phyloP scores from a whole-genome alignment of 2,888 invertebrate species.

The Anodontia alba region DNA sequence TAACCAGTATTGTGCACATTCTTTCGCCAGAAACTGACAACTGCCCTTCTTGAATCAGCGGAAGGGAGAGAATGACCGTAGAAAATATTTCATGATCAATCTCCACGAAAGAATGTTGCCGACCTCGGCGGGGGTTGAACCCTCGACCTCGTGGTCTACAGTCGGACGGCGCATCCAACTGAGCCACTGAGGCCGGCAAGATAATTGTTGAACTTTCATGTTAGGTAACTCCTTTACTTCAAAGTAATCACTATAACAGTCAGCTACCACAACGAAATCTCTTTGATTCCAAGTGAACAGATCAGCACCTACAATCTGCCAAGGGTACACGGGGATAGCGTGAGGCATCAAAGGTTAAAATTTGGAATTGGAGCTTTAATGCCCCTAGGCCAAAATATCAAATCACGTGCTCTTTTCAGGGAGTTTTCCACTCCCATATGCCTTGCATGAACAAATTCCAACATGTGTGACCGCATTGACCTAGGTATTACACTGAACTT shows the following conservation, averaged over 20 bases:
- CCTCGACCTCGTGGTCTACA: too few species aligned
- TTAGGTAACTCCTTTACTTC: conserved; percentile 28
- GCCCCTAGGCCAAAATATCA: conserved; percentile 62
- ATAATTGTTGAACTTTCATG: conserved; percentile 20
- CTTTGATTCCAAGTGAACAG: conserved; percentile 46
- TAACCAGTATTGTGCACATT: too few species aligned
- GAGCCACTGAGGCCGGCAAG: too few species aligned
- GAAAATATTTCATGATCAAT: too few species aligned
- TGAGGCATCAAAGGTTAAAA: conserved; percentile 43
- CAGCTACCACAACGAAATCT: conserved; percentile 49
- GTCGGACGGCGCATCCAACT: too few species aligned
- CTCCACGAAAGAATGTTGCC: too few species aligned
- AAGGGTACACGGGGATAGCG: conserved; percentile 42
- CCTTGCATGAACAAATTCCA: conserved; percentile 50
- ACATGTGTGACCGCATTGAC: conserved; percentile 35
- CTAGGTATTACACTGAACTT: conserved; percentile 50
- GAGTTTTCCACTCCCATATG: conserved; percentile 62
- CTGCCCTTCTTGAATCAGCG: too few species aligned
- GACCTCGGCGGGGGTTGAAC: too few species aligned
- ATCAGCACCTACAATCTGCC: conserved; percentile 58
- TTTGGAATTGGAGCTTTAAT: conserved; percentile 43
- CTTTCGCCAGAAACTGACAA: too few species aligned
- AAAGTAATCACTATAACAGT: conserved; percentile 46
- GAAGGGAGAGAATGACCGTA: too few species aligned
- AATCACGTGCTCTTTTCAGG: conserved; percentile 37